Percentiles rank a stretch among this genome's conserved stretches.
phyloP scores from a whole-genome alignment of 1,140 invertebrate species.

The Drosophila prosaltans region DNA sequence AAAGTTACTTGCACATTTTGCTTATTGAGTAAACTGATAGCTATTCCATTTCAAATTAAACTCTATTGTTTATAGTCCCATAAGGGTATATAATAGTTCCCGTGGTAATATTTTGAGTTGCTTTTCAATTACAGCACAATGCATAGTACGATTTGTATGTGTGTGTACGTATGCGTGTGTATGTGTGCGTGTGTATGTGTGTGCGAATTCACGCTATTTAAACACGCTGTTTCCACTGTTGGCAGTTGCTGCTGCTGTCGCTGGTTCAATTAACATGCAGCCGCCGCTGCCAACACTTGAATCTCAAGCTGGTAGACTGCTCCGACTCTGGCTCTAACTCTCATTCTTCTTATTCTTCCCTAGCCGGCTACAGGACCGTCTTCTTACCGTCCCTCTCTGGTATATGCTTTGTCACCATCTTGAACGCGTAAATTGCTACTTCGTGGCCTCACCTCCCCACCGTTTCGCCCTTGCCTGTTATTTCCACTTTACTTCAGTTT shows the following conservation, averaged over 20 bases:
- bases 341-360: slow-evolving; percentile 15
- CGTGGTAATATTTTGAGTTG: slow-evolving; percentile 31
- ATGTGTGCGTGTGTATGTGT: slow-evolving; percentile 33
- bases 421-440: slow-evolving; percentile 78
- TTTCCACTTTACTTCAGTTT: slow-evolving; percentile 61
- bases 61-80: neutral
- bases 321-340: slow-evolving; percentile 2
- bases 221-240: slow-evolving; percentile 70
- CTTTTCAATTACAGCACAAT: slow-evolving; percentile 67
- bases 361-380: neutral
- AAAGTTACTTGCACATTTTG: no score
- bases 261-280: slow-evolving; percentile 76
- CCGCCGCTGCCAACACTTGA: slow-evolving; percentile 59
- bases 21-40: no score
- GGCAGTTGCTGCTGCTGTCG: slow-evolving; percentile 53
- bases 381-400: slow-evolving; percentile 13
- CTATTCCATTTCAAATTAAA: neutral
- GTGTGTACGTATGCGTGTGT: slow-evolving; percentile 23
- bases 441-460: slow-evolving; percentile 35
- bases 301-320: slow-evolving; percentile 33
- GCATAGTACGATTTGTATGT: slow-evolving; percentile 33
- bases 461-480: slow-evolving; percentile 14
- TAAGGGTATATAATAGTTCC: slow-evolving; percentile 18
- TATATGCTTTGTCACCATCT: slow-evolving; percentile 75
- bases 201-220: slow-evolving; percentile 68